Conservation (phyloP, 2,888 invertebrate species). For the Ormyrus pomaceus region DNA sequence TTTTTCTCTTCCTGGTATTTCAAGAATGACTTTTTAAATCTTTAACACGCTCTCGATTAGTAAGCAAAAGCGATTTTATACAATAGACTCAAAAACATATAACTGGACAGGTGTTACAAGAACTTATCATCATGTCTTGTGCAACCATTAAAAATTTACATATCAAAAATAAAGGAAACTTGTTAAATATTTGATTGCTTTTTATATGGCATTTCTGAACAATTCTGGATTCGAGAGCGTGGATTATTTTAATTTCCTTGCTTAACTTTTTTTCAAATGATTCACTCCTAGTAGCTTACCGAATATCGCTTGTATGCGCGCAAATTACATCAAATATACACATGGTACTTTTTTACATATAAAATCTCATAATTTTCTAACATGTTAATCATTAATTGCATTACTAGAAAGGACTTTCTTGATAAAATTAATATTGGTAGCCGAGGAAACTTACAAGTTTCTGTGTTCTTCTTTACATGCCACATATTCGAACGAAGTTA, state of each 20-base stretch:
- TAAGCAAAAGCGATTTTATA: slow-evolving; percentile 19
- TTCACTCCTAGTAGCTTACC: slow-evolving; percentile 22
- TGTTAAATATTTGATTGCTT: slow-evolving; percentile 26
- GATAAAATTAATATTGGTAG: slow-evolving; percentile 40
- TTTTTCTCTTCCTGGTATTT: slow-evolving; percentile 42
- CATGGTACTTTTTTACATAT: slow-evolving; percentile 44
- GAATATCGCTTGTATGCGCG: slow-evolving; percentile 32
- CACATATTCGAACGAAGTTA: slow-evolving; percentile 46
- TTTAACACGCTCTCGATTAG: slow-evolving; percentile 22
- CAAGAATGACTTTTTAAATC: slow-evolving; percentile 1
- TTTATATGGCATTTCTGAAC: slow-evolving; percentile 19
- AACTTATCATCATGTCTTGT: slow-evolving; percentile 18
- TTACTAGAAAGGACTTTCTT: slow-evolving; percentile 42
- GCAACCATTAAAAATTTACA: slow-evolving; percentile 33
- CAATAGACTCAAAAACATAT: slow-evolving; percentile 28
- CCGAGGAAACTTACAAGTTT: slow-evolving; percentile 40
- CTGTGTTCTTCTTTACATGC: slow-evolving; percentile 12
- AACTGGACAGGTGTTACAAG: slow-evolving; percentile 21
- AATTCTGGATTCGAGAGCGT: slow-evolving; percentile 26
- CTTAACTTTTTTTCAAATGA: slow-evolving; percentile 14
- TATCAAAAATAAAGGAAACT: slow-evolving; percentile 45
- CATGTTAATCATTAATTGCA: slow-evolving; percentile 28
- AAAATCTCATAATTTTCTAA: slow-evolving; percentile 48
- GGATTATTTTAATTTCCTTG: slow-evolving; percentile 26
- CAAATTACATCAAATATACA: slow-evolving; percentile 41